phyloP scores from a whole-genome alignment of 1,140 invertebrate species.

The Zophobas atratus region DNA sequence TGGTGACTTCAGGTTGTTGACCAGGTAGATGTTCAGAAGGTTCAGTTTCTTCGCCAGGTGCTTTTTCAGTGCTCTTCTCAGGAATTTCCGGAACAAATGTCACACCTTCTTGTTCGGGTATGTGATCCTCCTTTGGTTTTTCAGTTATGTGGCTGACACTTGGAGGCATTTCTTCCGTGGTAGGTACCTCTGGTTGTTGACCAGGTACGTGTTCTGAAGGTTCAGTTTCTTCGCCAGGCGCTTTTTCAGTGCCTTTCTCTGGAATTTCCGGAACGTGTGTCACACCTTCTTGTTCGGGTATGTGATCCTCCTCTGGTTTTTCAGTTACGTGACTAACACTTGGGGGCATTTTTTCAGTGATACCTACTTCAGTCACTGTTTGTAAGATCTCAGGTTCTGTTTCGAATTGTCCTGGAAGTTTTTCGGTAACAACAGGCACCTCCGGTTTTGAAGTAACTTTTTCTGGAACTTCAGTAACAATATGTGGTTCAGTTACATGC shows the following conservation, averaged over 20 bases:
- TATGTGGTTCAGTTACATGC: constrained; percentile 44
- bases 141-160: constrained; percentile 25
- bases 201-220: background rate
- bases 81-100: constrained; percentile 6
- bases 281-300: constrained; percentile 1
- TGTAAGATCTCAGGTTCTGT: constrained; percentile 32
- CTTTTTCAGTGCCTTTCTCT: constrained; percentile 39
- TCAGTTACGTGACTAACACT: constrained; percentile 29
- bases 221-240: constrained; percentile 27
- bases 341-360: constrained; percentile 32
- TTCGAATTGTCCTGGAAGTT: constrained; percentile 33
- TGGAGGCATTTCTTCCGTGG: constrained; percentile 30
- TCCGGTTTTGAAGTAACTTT: constrained; percentile 38
- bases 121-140: constrained; percentile 6
- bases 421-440: constrained; percentile 20
- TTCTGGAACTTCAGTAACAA: constrained; percentile 19
- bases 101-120: constrained; percentile 1
- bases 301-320: constrained; percentile 6
- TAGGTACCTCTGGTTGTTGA: no score
- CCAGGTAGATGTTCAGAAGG: constrained; percentile 1
- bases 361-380: constrained; percentile 44
- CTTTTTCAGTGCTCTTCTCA: constrained; percentile 10
- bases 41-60: background rate
- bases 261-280: constrained; percentile 6
- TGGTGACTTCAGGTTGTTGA: no score